Evolutionary conservation across 2,797 vertebrate genomes (phyloP).

Genomic region (Sebastes iracundus): DNA sequence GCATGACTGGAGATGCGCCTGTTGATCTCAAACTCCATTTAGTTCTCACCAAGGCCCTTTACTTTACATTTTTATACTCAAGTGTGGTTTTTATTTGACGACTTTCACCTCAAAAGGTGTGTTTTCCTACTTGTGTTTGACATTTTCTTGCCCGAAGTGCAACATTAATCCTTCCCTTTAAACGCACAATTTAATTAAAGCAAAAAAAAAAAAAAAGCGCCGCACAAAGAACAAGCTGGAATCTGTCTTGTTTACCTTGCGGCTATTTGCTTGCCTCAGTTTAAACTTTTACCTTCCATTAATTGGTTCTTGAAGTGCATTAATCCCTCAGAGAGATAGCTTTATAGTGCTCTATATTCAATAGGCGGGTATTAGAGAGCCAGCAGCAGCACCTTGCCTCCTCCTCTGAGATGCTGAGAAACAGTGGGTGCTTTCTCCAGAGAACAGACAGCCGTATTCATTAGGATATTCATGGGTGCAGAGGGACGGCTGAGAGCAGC

Average conservation of each 20-base stretch:
- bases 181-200: slow-evolving; percentile 58
- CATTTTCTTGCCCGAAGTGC: slow-evolving; percentile 18
- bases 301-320: slow-evolving; percentile 72
- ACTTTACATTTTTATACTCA: neutral
- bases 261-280: slow-evolving; percentile 70
- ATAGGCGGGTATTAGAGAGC: slow-evolving; percentile 55
- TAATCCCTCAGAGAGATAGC: slow-evolving; percentile 71
- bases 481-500: slow-evolving; percentile 56
- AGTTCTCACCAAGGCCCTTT: neutral
- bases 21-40: slow-evolving; percentile 5
- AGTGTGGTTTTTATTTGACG: neutral
- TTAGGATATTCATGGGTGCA: slow-evolving; percentile 62
- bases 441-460: slow-evolving; percentile 79
- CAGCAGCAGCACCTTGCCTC: slow-evolving; percentile 68
- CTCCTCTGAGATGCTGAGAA: slow-evolving; percentile 66
- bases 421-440: slow-evolving; percentile 80
- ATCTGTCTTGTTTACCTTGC: slow-evolving; percentile 53
- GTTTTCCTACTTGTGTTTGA: slow-evolving; percentile 10
- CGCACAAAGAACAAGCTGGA: slow-evolving; percentile 11
- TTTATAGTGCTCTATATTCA: slow-evolving; percentile 63
- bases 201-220: slow-evolving; percentile 9
- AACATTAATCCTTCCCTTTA: slow-evolving; percentile 47
- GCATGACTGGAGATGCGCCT: slow-evolving; percentile 6
- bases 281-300: slow-evolving; percentile 69
- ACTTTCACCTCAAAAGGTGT: slow-evolving; percentile 13